Base-by-base conservation (phyloP, 2,888 invertebrate genomes). In the Pterostichus niger region DNA sequence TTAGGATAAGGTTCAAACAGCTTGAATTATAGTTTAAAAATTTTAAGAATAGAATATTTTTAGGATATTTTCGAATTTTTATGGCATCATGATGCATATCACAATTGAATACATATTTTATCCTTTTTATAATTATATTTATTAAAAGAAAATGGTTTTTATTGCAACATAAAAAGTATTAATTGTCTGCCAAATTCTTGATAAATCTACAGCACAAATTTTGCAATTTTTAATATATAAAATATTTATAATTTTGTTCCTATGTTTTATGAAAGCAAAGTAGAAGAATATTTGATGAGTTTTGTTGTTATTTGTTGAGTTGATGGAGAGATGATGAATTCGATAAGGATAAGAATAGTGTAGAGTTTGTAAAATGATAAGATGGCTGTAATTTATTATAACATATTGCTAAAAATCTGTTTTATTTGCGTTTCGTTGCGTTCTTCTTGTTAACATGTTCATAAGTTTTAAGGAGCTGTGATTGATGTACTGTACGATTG, bases 101-200 rank as follows among this genome's bases (percentile, higher is more conserved):
- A 82, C 64, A 81, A 54, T 56, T 33, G n/a, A 49, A 52, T 35
- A 75, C 76, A 59, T 77, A 56, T 77, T 77, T 77, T 77, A 77
- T 6, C 56, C n/a, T 76, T 77, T 75, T 77, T 77, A 77, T 77
- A 77, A 40, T 77, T 56, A 56, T 75, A 75, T 56, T 77, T 77
- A 56, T 77, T 56, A 56, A 44, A 77, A 59, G 13, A 59, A 77
- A 49, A 15, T 35, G 17, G 10, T 82, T 82, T 24, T 82, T 59
- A 61, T 82, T 82, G 82, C 73, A 75, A 75, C 82, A 64, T 56
- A 11, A 56, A 68, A 82, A 82, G 82, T 82, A 82, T 82, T 82
- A 82, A 75, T 59, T 49, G 52, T 82, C 75, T 82, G 82, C 82
- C 82, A 82, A 82, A 82, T 75, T 79, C 75, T 75, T 44, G 61